Evolutionary conservation across 2,797 vertebrate species (phyloP), one percentile per base, ranked within the genome.

Genomic region (Sebastes taczanowskii): DNA sequence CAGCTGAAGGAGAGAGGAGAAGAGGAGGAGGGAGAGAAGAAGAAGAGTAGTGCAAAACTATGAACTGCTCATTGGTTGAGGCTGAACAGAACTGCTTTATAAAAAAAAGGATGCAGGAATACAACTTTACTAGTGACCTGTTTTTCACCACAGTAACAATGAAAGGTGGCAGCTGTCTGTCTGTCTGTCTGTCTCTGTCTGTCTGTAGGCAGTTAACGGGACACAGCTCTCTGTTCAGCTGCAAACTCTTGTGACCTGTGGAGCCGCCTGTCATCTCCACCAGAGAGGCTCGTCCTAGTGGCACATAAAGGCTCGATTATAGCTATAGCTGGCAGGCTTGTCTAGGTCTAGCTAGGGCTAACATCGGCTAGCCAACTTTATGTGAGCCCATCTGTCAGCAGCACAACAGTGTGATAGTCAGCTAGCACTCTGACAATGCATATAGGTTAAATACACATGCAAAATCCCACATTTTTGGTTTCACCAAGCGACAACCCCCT

Each of bases 321-420:
- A 18, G 81, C 86, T 71, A 85, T 71, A 82, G 56, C 78, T 63
- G 76, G 42, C 75, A 79, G 69, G 42, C 76, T 62, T 62, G 71
- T 71, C 8, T 62, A 46, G 42, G 38, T 42, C 42, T 18, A 38
- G 79, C 90, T 88, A 91, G 13, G 13, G 92, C 90, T 94, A 94
- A 88, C 71, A 23, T 60, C 71, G 30, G 87, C 87, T 91, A 92
- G 83, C 85, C 83, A 89, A 86, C 83, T 91, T 88, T 73, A 53
- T 25, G 29, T 13, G 71, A 82, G 56, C 64, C 49, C 4, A 77
- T 73, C 68, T 73, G 75, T 78, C 71, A 80, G 71, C 42, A 67
- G 71, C 42, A 67, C 35, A 53, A 29, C 16, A 27, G 35, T 8
- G 14, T 49, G 20, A 49, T 22, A 55, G 27, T 34, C 18, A 9